These are phyloP conservation scores for Lissonota sp. DNA, from an alignment of 2,888 invertebrate species.

Conservation along the genomic window DNA sequence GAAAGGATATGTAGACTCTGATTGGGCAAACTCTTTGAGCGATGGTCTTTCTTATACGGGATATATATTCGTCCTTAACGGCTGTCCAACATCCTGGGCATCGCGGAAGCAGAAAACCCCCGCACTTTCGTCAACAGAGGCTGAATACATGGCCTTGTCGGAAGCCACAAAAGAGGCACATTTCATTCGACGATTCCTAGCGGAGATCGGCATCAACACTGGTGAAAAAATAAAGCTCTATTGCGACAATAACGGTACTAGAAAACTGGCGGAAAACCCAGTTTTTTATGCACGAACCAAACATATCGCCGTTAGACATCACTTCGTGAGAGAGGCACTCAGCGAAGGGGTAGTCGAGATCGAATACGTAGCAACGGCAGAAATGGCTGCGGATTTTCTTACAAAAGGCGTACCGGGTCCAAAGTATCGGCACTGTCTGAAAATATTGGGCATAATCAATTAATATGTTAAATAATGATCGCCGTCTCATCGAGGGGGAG, in stretches of 20 bases:
- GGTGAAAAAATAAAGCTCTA: neutral
- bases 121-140: constrained; percentile 46
- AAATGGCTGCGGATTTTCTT: constrained; percentile 38
- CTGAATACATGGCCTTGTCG: constrained; percentile 50
- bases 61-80: constrained; percentile 28
- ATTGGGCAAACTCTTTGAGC: neutral
- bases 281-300: constrained; percentile 45
- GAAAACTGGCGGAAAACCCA: constrained; percentile 50
- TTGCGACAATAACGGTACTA: constrained; percentile 59
- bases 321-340: neutral
- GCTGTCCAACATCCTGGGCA: constrained; percentile 32
- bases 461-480: no score
- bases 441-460: neutral
- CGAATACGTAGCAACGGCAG: constrained; percentile 18
- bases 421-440: constrained; percentile 16
- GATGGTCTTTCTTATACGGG: neutral
- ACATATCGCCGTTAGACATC: neutral
- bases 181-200: constrained; percentile 15
- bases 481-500: no score
- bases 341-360: neutral
- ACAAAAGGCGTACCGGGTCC: constrained; percentile 23
- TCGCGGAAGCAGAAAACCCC: constrained; percentile 38
- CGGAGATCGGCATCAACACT: constrained; percentile 2
- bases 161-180: constrained; percentile 34
- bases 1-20: neutral